Base-by-base conservation (phyloP, 2,797 vertebrate species). In the Lithobates pipiens region DNA sequence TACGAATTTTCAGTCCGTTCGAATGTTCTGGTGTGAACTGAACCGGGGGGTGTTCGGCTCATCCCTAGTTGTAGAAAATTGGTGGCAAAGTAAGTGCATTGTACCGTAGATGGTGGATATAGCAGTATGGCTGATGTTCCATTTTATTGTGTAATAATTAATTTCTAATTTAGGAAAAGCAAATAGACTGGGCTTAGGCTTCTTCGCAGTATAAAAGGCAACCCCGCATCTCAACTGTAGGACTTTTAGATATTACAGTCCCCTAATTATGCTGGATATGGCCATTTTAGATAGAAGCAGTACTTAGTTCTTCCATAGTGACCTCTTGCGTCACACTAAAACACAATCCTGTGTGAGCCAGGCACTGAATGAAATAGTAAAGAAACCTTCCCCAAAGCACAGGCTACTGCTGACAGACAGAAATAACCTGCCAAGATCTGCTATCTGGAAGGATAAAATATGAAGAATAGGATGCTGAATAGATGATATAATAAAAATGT, bases 401-500 rank as follows among this genome's bases (percentile, higher is more conserved):
- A 46, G 39, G 85, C 77, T 86, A 63, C 69, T 50, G 68, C 79
- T 82, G 85, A 86, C 68, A 42, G 82, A 71, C 57, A 80, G 81
- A 83, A 78, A 74, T 46, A 85, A 79, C 69, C 76, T 86, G 85
- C 57, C 85, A 78, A 75, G 76, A 83, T 74, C 75, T 69, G 34
- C 75, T 68, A 75, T 75, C 77, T 50, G 54, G 72, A 80, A 68
- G 77, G 72, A 80, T 67, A 70, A 85, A 85, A 80, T 80, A 80
- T 85, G 78, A 82, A 50, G 72, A 86, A 76, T 54, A 69, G 68
- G 65, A 68, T 87, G 54, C 70, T 25, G 76, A 83, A 83, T 79
- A 83, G 80, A 87, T 79, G 57, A 83, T 79, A 39, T 74, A 83
- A 87, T 83, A 87, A 87, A 83, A 83, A 78, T 78, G 85, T 79